Evolutionary conservation across 2,888 invertebrate genomes (phyloP).

Genomic region (Frankliniella intonsa): DNA sequence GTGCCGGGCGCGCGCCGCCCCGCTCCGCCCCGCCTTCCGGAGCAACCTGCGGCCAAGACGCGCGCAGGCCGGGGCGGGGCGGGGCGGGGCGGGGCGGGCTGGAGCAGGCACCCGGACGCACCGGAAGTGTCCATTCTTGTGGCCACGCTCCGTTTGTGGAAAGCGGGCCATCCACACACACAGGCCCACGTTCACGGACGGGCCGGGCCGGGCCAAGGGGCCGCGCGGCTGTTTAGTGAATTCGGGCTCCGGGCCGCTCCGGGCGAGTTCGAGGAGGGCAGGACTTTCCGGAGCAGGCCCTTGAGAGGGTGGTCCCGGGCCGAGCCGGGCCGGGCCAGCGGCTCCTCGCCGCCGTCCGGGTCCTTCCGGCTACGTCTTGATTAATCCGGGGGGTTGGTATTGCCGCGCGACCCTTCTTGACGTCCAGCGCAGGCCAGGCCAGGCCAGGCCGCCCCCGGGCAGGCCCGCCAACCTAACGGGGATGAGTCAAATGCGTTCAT

Average conservation of each 20-base stretch:
- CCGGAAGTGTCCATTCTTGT: conserved; percentile 19
- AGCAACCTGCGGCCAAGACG: neutral
- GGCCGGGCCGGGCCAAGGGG: too few relatives aligned
- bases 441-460: too few relatives aligned
- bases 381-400: too few relatives aligned
- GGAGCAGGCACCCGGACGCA: neutral
- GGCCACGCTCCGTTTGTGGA: conserved; percentile 19
- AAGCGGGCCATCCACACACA: neutral
- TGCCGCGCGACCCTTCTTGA: neutral
- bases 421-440: neutral
- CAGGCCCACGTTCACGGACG: too few relatives aligned
- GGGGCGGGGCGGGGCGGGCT: neutral
- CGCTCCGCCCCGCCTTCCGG: neutral
- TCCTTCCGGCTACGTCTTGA: neutral
- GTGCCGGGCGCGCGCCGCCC: neutral
- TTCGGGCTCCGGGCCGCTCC: neutral
- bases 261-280: neutral
- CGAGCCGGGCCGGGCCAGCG: neutral
- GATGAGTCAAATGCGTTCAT: neutral
- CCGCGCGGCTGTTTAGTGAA: neutral
- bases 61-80: neutral
- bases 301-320: neutral
- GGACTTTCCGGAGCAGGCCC: neutral
- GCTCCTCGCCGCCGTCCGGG: neutral
- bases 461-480: too few relatives aligned